Conservation (phyloP, 2,888 invertebrate genomes). For the Caenorhabditis angaria region DNA sequence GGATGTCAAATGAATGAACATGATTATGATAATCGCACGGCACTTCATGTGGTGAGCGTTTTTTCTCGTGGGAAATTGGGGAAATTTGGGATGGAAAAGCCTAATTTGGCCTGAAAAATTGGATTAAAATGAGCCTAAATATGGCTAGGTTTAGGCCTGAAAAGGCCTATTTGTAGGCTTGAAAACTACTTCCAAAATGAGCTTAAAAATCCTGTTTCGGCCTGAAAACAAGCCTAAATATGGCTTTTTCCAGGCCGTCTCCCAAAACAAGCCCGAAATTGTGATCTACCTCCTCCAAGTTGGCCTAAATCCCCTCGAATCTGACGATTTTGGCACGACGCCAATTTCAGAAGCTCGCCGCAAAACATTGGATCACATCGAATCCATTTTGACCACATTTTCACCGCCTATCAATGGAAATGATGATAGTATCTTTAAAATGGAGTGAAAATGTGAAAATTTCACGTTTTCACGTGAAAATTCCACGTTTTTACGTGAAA, state of each 20-base stretch:
- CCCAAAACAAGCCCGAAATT: slow-evolving; percentile 54
- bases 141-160: slow-evolving; percentile 54
- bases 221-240: background rate
- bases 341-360: slow-evolving; percentile 58
- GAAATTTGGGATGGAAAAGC: background rate
- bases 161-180: too few relatives aligned
- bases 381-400: slow-evolving; percentile 16
- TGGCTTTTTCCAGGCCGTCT: slow-evolving; percentile 56
- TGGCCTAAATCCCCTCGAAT: slow-evolving; percentile 53
- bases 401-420: background rate
- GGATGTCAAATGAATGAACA: slow-evolving; percentile 61
- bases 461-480: background rate
- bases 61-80: too few relatives aligned
- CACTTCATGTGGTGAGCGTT: slow-evolving; percentile 65
- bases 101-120: background rate
- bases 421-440: background rate
- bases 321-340: slow-evolving; percentile 62
- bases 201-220: background rate
- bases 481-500: background rate
- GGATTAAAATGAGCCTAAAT: background rate
- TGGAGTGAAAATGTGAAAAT: background rate
- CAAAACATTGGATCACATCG: slow-evolving; percentile 24
- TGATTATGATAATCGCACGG: slow-evolving; percentile 69
- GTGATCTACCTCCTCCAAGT: slow-evolving; percentile 57
- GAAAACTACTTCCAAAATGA: background rate